These are phyloP conservation scores for Drosophila micromelanica DNA, from an alignment of 1,140 invertebrate genomes.

Conservation along the genomic window DNA sequence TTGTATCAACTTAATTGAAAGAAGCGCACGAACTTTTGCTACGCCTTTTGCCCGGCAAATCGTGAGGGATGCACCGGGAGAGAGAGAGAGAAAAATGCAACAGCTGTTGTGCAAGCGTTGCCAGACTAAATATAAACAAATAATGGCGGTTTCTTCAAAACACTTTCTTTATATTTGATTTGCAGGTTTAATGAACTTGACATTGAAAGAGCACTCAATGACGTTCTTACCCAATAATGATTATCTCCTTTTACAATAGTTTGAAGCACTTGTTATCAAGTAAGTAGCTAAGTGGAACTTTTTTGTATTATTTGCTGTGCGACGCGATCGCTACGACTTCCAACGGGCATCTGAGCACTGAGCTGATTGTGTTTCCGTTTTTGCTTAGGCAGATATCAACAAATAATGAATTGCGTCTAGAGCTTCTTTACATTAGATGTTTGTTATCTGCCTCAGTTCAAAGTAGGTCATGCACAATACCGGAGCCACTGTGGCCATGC, in stretches of 20 bases:
- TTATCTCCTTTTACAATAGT: slow-evolving; percentile 37
- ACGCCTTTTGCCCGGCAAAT: slow-evolving; percentile 55
- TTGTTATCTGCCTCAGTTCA: slow-evolving; percentile 39
- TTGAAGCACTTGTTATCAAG: slow-evolving; percentile 46
- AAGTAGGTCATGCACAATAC: slow-evolving; percentile 44
- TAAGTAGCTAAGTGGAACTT: neutral
- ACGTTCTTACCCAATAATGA: slow-evolving; percentile 47
- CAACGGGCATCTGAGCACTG: slow-evolving; percentile 58
- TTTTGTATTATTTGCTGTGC: neutral
- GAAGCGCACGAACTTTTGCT: slow-evolving; percentile 47
- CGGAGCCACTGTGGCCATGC: neutral
- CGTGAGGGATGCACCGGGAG: slow-evolving; percentile 11
- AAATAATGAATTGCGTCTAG: slow-evolving; percentile 16
- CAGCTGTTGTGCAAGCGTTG: slow-evolving; percentile 57
- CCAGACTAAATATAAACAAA: slow-evolving; percentile 37
- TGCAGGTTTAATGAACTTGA: slow-evolving; percentile 16
- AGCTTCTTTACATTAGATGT: slow-evolving; percentile 41
- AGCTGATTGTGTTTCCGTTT: slow-evolving; percentile 59
- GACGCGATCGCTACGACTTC: slow-evolving; percentile 56
- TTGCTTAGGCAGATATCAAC: slow-evolving; percentile 52
- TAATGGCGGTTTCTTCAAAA: slow-evolving; percentile 31
- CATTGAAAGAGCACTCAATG: neutral
- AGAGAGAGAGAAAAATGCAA: slow-evolving; percentile 21
- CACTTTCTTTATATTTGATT: neutral
- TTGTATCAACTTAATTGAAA: slow-evolving; percentile 53